These are phyloP conservation scores for Scartelaos histophorus DNA, from an alignment of 2,113 vertebrate genomes.

Conservation along the genomic window DNA sequence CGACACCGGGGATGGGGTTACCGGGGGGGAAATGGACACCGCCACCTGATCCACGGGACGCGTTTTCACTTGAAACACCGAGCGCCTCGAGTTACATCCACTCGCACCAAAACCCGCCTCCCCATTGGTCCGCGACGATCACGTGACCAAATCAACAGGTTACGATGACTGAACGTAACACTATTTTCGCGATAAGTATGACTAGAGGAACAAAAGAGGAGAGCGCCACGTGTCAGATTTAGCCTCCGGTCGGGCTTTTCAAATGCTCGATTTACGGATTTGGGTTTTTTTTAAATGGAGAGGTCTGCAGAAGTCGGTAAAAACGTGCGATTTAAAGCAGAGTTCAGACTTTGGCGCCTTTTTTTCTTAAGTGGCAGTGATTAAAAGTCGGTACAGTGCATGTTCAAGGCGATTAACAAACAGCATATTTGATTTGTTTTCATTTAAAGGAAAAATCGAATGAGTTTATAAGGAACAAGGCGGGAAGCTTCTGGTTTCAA, in stretches of 20 bases:
- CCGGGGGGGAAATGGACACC: not conserved
- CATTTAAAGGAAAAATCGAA: too few species aligned
- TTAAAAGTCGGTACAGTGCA: too few species aligned
- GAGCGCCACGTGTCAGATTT: not conserved
- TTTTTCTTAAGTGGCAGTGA: too few species aligned
- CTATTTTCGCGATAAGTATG: not conserved
- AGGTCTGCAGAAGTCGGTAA: too few species aligned
- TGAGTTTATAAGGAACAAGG: too few species aligned
- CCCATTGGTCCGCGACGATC: not conserved
- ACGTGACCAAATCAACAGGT: not conserved
- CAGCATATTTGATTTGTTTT: too few species aligned
- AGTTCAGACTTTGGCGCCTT: too few species aligned
- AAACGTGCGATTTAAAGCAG: too few species aligned
- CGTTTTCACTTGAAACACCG: slow-evolving; percentile 5
- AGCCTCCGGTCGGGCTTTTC: not conserved
- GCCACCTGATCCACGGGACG: not conserved
- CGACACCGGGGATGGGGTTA: not conserved
- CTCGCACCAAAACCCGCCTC: not conserved
- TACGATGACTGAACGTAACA: not conserved
- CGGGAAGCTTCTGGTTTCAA: too few species aligned
- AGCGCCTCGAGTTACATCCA: not conserved
- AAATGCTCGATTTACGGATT: too few species aligned
- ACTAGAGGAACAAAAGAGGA: not conserved
- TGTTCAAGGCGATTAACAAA: too few species aligned
- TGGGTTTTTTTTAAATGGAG: too few species aligned